Percentiles rank a stretch among this genome's conserved stretches.
Conservation (phyloP, 2,888 invertebrate species). For the Chrysolina haemoptera region DNA sequence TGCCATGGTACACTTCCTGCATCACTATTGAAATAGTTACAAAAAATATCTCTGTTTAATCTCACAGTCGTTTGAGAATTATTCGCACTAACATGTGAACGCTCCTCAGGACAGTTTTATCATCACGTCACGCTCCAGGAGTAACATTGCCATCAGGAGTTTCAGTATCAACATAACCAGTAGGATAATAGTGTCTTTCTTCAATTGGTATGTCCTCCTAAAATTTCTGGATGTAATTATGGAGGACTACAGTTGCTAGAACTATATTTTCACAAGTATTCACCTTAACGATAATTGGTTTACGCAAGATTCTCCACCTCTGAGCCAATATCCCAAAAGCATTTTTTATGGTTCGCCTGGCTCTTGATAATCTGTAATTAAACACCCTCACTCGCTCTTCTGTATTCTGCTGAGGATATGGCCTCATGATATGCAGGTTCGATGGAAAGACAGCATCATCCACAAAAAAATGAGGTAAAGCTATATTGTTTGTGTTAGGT, state of each 20-base stretch:
- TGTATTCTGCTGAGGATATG: no score
- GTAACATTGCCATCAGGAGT: slow-evolving; percentile 22
- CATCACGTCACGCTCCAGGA: slow-evolving; percentile 41
- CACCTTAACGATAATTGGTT: slow-evolving; percentile 40
- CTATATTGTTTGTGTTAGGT: slow-evolving; percentile 13
- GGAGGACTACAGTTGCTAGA: slow-evolving; percentile 10
- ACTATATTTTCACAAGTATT: slow-evolving; percentile 38
- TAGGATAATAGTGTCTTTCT: no score
- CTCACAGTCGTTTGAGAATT: no score
- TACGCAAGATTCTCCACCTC: slow-evolving; percentile 28
- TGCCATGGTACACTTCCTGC: no score
- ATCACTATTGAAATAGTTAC: no score
- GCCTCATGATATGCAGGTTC: slow-evolving; percentile 26
- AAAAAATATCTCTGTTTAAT: no score
- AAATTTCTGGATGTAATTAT: no score
- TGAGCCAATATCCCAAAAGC: slow-evolving; percentile 23
- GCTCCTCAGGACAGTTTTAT: not conserved
- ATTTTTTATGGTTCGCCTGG: not conserved
- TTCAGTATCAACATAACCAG: no score
- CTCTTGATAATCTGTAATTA: slow-evolving; percentile 23
- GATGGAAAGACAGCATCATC: slow-evolving; percentile 35
- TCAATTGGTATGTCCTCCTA: no score
- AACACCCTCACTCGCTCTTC: slow-evolving; percentile 9
- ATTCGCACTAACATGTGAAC: no score
- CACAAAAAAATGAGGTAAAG: slow-evolving; percentile 31